Conservation (phyloP, 2,888 invertebrate species). For the Chromoteleia sp. region DNA sequence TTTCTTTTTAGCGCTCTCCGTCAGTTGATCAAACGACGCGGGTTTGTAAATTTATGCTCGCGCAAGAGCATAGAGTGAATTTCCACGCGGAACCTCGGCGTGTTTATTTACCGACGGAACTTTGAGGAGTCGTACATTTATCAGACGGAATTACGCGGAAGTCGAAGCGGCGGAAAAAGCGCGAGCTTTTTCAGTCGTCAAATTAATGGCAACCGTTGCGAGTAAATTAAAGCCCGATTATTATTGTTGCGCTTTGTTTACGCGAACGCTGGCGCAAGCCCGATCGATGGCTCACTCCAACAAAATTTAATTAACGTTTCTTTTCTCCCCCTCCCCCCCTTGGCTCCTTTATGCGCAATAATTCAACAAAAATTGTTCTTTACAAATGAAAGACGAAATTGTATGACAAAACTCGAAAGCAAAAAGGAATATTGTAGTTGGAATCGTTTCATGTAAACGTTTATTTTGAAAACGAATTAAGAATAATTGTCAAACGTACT, state of each 20-base stretch:
- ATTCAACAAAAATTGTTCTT: too few relatives aligned
- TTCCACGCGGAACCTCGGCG: slow-evolving; percentile 17
- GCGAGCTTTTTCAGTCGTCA: not conserved
- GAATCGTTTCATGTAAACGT: too few relatives aligned
- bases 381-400: too few relatives aligned
- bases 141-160: slow-evolving; percentile 22
- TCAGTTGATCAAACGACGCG: slow-evolving; percentile 41
- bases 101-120: slow-evolving; percentile 24
- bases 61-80: slow-evolving; percentile 45
- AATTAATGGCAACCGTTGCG: not conserved
- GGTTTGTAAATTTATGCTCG: slow-evolving; percentile 30
- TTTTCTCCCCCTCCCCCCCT: slow-evolving; percentile 13
- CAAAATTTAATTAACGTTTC: too few relatives aligned
- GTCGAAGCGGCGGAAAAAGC: too few relatives aligned
- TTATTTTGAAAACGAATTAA: too few relatives aligned
- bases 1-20: not conserved
- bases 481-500: too few relatives aligned
- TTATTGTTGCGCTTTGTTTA: not conserved
- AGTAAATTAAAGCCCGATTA: not conserved
- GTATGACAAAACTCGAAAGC: too few relatives aligned
- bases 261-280: too few relatives aligned
- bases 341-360: too few relatives aligned
- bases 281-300: too few relatives aligned
- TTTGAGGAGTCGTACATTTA: slow-evolving; percentile 20
- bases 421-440: too few relatives aligned